These are phyloP conservation scores for Augochlorella aurata DNA, from an alignment of 2,888 invertebrate genomes.

Conservation along the genomic window DNA sequence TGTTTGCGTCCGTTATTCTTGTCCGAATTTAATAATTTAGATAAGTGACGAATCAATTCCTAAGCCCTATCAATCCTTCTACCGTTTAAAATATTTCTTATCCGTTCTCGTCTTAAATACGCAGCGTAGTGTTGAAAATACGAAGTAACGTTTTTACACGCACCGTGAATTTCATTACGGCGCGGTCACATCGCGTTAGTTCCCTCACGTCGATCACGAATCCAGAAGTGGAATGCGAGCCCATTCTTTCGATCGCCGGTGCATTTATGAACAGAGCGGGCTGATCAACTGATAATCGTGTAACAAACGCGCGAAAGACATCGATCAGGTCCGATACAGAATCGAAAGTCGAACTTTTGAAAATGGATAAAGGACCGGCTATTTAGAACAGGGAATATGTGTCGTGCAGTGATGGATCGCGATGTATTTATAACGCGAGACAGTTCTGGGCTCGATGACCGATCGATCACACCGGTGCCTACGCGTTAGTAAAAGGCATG, in stretches of 20 bases:
- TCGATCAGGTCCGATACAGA: not conserved
- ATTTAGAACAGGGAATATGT: constrained; percentile 5
- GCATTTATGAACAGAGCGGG: not conserved
- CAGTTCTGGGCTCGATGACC: constrained; percentile 1
- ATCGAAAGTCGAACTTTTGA: not conserved
- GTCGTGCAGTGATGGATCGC: not conserved
- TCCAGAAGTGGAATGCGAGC: not conserved
- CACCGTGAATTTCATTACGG: too few relatives aligned
- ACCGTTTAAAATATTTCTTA: too few relatives aligned
- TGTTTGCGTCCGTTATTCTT: too few relatives aligned
- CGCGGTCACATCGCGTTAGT: too few relatives aligned
- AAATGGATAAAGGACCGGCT: constrained; percentile 3
- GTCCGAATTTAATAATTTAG: too few relatives aligned
- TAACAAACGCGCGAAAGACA: not conserved
- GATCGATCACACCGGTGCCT: constrained; percentile 12
- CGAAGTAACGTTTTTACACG: too few relatives aligned
- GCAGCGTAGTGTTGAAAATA: too few relatives aligned
- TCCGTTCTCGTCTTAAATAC: too few relatives aligned
- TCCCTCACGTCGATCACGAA: too few relatives aligned
- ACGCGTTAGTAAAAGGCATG: constrained; percentile 31
- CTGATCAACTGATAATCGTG: not conserved
- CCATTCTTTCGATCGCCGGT: not conserved
- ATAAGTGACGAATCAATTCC: too few relatives aligned
- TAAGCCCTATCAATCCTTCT: too few relatives aligned
- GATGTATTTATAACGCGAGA: constrained; percentile 18